These are phyloP conservation scores for Seira ritae DNA, from an alignment of 2,888 invertebrate species.

Conservation along the genomic window DNA sequence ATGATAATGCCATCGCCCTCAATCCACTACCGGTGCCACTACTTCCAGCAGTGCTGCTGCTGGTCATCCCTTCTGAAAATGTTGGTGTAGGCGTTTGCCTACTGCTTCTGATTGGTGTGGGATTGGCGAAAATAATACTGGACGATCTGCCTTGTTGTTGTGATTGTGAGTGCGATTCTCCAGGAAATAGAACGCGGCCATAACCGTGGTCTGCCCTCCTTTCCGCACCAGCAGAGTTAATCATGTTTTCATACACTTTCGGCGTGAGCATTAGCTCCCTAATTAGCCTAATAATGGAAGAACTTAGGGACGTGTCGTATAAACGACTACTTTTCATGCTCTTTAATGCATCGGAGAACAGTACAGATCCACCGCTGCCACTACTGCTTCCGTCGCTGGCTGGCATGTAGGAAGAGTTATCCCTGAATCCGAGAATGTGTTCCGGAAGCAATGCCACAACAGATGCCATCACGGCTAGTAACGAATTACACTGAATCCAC, in stretches of 20 bases:
- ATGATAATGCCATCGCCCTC: constrained; percentile 20
- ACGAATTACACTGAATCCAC: constrained; percentile 18
- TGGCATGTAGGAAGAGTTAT: constrained; percentile 6
- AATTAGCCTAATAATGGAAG: constrained; percentile 49
- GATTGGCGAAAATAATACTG: constrained; percentile 28
- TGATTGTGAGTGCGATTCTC: constrained; percentile 18
- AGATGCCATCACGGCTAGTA: constrained; percentile 27
- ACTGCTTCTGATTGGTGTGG: background rate
- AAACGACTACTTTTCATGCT: constrained; percentile 36
- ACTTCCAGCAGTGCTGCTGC: background rate
- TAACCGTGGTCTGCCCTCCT: constrained; percentile 50
- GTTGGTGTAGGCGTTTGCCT: too few species aligned
- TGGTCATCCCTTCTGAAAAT: background rate
- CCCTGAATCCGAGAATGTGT: background rate
- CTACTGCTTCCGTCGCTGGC: background rate
- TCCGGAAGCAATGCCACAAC: constrained; percentile 12
- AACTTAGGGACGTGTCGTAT: constrained; percentile 43
- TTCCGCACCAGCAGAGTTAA: constrained; percentile 23
- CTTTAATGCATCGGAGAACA: constrained; percentile 32
- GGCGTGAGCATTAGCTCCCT: constrained; percentile 53
- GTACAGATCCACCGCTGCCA: too few species aligned
- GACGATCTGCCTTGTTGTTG: constrained; percentile 23
- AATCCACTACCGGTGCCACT: background rate
- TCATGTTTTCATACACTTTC: constrained; percentile 51
- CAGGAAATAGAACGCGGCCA: constrained; percentile 46